Base-by-base conservation (phyloP, 2,888 invertebrate genomes). In the Hybos culiciformis region DNA sequence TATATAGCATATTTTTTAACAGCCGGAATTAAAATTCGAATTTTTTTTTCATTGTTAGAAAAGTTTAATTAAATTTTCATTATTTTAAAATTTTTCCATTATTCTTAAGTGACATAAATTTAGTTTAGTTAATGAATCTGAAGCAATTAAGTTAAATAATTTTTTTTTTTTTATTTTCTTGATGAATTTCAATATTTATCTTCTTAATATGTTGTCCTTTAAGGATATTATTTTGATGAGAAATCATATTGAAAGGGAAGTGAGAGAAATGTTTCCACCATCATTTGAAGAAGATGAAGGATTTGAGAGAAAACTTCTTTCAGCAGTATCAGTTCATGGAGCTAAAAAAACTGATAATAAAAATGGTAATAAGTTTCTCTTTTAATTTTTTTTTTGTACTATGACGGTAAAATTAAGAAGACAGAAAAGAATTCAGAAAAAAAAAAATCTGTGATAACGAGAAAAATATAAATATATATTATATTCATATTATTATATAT, bases 141-240 rank as follows among this genome's bases (percentile, higher is more conserved):
- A 49, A 53, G 54, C 56, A 56, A 57, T 56, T 57, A 55, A 56
- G 54, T 56, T 52, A 59, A 57, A 58, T 58, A 57, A 59, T 11
- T 24, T n/a, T 7, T 23, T 33, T 15, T 23, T 18, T 15, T n/a
- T 21, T 9, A 14, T 36, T 18, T 40, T n/a, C n/a, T n/a, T n/a
- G n/a, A n/a, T n/a, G n/a, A 19, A 34, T 7, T 39, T 12, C 19
- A 12, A 23, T 6, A 11, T 19, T 12, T n/a, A 18, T 20, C 21
- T 40, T 37, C 18, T 29, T 32, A 24, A 18, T 38, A 23, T 26
- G 8, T 42, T 39, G 36, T 43, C 20, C 48, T 49, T 51, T 4
- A 45, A 80, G 80, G 86, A 87, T 53, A 74, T 77, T 50, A 68
- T 69, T 3, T 54, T 79, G 26, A 77, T 87, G 65, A 66, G 68